Conservation (phyloP, 2,888 invertebrate species). For the Beris chalybata region DNA sequence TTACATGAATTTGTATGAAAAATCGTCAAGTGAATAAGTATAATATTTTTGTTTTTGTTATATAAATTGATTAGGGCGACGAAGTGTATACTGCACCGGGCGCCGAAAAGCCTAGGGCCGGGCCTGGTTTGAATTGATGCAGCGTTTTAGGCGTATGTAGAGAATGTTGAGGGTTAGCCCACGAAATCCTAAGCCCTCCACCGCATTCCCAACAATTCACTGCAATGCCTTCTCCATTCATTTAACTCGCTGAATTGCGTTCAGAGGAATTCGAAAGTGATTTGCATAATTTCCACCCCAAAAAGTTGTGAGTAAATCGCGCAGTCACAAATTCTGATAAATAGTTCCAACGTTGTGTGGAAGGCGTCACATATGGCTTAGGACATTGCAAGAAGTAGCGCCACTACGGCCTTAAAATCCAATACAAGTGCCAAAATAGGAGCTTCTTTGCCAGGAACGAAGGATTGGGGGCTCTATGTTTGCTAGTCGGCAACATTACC, state of each 20-base stretch:
- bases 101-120: too few relatives aligned
- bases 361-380: neutral
- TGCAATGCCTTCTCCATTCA: slow-evolving; percentile 14
- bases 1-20: too few relatives aligned
- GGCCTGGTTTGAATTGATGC: neutral
- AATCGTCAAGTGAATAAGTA: too few relatives aligned
- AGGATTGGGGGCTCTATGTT: too few relatives aligned
- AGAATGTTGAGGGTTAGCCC: neutral
- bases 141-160: neutral
- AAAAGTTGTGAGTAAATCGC: slow-evolving; percentile 23
- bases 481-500: too few relatives aligned
- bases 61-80: too few relatives aligned
- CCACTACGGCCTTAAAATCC: too few relatives aligned
- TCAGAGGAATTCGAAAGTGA: slow-evolving; percentile 25
- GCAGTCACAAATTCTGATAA: slow-evolving; percentile 22
- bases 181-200: neutral
- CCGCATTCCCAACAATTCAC: slow-evolving; percentile 10
- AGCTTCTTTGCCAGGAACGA: too few relatives aligned
- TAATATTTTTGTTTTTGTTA: too few relatives aligned
- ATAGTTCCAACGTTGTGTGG: slow-evolving; percentile 15
- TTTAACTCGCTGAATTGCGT: slow-evolving; percentile 12
- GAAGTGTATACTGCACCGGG: too few relatives aligned
- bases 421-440: too few relatives aligned
- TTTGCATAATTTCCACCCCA: slow-evolving; percentile 26
- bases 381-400: too few relatives aligned